A percentile compares a stretch with the other conserved stretches of the same genome.
Evolutionary conservation across 2,888 invertebrate genomes (phyloP).

Genomic region (Archips xylosteana): DNA sequence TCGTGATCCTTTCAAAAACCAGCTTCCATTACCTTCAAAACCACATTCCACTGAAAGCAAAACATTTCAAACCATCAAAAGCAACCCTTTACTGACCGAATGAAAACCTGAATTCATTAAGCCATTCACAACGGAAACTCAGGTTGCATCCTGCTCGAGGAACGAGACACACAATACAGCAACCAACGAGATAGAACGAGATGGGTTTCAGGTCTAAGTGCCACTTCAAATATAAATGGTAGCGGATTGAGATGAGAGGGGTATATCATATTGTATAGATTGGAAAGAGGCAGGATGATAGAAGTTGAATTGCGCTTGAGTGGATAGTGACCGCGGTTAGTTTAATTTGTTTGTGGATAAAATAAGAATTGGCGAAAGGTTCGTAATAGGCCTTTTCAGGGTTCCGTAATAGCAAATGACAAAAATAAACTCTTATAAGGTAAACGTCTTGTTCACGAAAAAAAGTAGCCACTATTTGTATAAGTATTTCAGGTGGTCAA

Average conservation of each 20-base stretch:
- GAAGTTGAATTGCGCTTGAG: conserved; percentile 41
- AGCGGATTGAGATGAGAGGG: conserved; percentile 68
- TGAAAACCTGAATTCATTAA: conserved; percentile 45
- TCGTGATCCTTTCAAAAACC: background rate
- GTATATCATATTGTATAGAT: conserved; percentile 34
- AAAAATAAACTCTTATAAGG: no score
- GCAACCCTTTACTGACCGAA: conserved; percentile 50
- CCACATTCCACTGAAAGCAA: conserved; percentile 40
- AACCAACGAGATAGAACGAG: conserved; percentile 55
- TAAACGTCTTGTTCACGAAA: no score
- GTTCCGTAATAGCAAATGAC: no score
- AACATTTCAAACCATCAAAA: conserved; percentile 45
- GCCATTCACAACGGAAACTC: conserved; percentile 42
- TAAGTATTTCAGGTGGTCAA: no score
- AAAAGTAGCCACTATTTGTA: no score
- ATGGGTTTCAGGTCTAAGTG: conserved; percentile 61
- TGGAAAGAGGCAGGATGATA: conserved; percentile 40
- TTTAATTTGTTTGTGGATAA: conserved; percentile 25
- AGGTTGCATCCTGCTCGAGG: conserved; percentile 44
- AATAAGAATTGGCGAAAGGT: conserved; percentile 24
- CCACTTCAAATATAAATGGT: conserved; percentile 81
- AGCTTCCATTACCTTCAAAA: conserved; percentile 32
- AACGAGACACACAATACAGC: conserved; percentile 33
- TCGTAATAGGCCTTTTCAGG: background rate
- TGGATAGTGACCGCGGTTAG: conserved; percentile 41